Percentiles rank a stretch among this genome's conserved stretches.
These are phyloP conservation scores for Smutsia gigantea DNA, from an alignment of 2,797 vertebrate genomes.

Conservation along the genomic window DNA sequence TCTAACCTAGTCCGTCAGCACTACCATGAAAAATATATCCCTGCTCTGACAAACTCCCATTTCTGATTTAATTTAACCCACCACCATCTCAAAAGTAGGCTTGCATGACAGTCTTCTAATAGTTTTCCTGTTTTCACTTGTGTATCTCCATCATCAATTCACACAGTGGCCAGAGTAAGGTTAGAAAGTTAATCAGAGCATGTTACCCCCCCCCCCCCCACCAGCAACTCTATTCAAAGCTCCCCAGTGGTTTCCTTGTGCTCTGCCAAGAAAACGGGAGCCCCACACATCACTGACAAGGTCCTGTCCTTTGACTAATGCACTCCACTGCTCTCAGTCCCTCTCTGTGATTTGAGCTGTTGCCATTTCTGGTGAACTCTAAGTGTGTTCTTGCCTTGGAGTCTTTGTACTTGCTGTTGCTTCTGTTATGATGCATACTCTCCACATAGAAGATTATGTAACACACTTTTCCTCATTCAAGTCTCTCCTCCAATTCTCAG, in stretches of 20 bases:
- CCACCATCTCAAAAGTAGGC: background rate
- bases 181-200: slow-evolving; percentile 18
- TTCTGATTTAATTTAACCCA: slow-evolving; percentile 48
- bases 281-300: too few relatives aligned
- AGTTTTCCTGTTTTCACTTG: background rate
- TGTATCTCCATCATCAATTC: background rate
- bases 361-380: background rate
- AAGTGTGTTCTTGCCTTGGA: background rate
- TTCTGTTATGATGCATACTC: background rate
- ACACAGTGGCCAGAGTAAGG: background rate
- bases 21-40: slow-evolving; percentile 44
- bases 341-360: background rate
- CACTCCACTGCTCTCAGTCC: background rate
- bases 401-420: background rate
- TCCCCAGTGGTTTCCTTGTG: background rate
- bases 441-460: background rate
- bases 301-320: background rate
- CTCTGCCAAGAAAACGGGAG: background rate
- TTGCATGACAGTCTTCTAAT: slow-evolving; percentile 43
- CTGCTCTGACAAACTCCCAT: slow-evolving; percentile 40
- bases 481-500: background rate
- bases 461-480: background rate
- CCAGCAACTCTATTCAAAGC: background rate
- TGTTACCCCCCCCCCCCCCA: background rate
- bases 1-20: slow-evolving; percentile 65